Evolutionary conservation across 2,797 vertebrate species (phyloP).

Genomic region (Bradypodion pumilum): DNA sequence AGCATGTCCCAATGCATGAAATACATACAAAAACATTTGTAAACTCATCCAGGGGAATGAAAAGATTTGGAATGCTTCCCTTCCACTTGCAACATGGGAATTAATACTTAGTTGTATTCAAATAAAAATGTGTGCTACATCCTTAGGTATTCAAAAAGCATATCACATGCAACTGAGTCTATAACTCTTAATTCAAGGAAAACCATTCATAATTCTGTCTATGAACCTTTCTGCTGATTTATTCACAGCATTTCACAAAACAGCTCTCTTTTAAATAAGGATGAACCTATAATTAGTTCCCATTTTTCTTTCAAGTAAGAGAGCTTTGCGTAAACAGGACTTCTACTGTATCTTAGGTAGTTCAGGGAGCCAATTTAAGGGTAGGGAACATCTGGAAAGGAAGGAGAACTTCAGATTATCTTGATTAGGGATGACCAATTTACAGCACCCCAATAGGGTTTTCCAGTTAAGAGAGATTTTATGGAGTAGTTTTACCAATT

Average conservation of each 20-base stretch:
- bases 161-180: neutral
- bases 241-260: constrained; percentile 18
- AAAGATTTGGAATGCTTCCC: too few relatives aligned
- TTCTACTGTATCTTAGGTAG: neutral
- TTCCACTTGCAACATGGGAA: too few relatives aligned
- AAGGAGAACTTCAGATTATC: neutral
- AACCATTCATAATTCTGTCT: constrained; percentile 7
- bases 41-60: too few relatives aligned
- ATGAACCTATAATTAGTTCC: constrained; percentile 26
- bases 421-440: neutral
- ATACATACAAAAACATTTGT: too few relatives aligned
- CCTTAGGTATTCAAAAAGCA: constrained; percentile 15
- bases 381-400: neutral
- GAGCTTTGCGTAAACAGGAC: neutral
- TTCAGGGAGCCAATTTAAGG: neutral
- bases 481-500: too few relatives aligned
- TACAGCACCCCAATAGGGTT: too few relatives aligned
- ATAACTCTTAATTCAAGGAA: constrained; percentile 36
- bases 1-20: too few relatives aligned
- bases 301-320: neutral
- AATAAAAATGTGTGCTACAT: neutral
- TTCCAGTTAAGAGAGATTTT: too few relatives aligned
- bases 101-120: constrained; percentile 16
- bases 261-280: neutral
- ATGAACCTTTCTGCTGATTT: constrained; percentile 26